Conservation (phyloP, 2,888 invertebrate species). For the Rhodophaea formosa region DNA sequence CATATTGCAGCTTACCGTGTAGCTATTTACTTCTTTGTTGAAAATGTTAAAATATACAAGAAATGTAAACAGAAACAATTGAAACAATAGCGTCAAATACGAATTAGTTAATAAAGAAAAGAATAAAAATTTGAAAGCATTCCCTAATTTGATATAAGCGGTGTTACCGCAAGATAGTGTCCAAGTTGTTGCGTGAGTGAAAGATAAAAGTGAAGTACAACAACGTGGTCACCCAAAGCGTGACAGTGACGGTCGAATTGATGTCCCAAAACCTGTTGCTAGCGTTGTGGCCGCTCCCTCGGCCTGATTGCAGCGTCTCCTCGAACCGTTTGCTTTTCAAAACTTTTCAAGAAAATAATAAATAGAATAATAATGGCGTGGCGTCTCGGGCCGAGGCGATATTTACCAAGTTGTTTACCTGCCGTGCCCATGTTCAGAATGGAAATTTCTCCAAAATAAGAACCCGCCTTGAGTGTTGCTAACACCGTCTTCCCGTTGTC, state of each 20-base stretch:
- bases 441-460: conserved; percentile 99
- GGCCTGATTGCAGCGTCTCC: conserved; percentile 81
- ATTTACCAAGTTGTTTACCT: conserved; percentile 98
- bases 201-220: conserved; percentile 15
- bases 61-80: conserved; percentile 48
- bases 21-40: conserved; percentile 50
- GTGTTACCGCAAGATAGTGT: conserved; percentile 53
- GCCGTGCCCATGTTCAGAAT: conserved; percentile 99
- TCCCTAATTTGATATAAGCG: conserved; percentile 52
- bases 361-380: conserved; percentile 77
- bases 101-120: conserved; percentile 41
- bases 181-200: conserved; percentile 24
- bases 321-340: conserved; percentile 75
- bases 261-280: conserved; percentile 78
- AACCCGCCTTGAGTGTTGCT: conserved; percentile 98
- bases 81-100: conserved; percentile 50
- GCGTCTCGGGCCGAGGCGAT: conserved; percentile 84
- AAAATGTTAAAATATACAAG: conserved; percentile 48
- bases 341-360: conserved; percentile 67
- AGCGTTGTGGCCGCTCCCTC: conserved; percentile 76
- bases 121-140: conserved; percentile 58
- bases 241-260: conserved; percentile 52
- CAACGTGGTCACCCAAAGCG: conserved; percentile 30
- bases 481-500: conserved; percentile 97
- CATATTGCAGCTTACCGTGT: conserved; percentile 62